These are phyloP conservation scores for Cantharis flavilabris DNA, from an alignment of 2,888 invertebrate genomes.

Conservation along the genomic window DNA sequence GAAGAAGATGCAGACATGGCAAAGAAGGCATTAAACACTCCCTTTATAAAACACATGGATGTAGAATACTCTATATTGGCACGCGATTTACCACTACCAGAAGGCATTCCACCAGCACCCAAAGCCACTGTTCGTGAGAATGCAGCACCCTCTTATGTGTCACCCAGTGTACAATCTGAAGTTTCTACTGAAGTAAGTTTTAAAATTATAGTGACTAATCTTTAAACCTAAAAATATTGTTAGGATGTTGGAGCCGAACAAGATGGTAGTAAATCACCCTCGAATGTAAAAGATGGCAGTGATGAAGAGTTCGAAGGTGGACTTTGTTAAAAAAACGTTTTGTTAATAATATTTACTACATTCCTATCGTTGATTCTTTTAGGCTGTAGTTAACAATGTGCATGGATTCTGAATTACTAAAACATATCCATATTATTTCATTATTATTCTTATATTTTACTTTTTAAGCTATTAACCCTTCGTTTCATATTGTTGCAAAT, in stretches of 20 bases:
- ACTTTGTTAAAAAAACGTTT: slow-evolving; percentile 28
- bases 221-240: not conserved
- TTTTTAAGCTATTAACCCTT: not conserved
- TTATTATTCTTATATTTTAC: not conserved
- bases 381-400: slow-evolving; percentile 14
- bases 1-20: slow-evolving; percentile 86
- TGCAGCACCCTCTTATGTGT: slow-evolving; percentile 71
- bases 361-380: slow-evolving; percentile 17
- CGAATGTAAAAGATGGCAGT: slow-evolving; percentile 14
- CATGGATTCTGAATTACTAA: slow-evolving; percentile 2
- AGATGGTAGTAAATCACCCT: not conserved
- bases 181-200: slow-evolving; percentile 50
- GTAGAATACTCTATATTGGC: slow-evolving; percentile 84
- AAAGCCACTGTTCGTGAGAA: slow-evolving; percentile 57
- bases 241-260: slow-evolving; percentile 4
- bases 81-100: slow-evolving; percentile 69
- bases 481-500: too few species aligned
- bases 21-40: slow-evolving; percentile 71
- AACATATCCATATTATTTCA: slow-evolving; percentile 8
- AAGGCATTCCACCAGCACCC: slow-evolving; percentile 60
- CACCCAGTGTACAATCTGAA: slow-evolving; percentile 56
- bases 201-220: not conserved
- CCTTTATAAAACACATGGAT: slow-evolving; percentile 92
- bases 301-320: slow-evolving; percentile 34
- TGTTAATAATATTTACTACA: slow-evolving; percentile 14